phyloP scores from a whole-genome alignment of 2,113 vertebrate species.

The Tor tambroides region DNA sequence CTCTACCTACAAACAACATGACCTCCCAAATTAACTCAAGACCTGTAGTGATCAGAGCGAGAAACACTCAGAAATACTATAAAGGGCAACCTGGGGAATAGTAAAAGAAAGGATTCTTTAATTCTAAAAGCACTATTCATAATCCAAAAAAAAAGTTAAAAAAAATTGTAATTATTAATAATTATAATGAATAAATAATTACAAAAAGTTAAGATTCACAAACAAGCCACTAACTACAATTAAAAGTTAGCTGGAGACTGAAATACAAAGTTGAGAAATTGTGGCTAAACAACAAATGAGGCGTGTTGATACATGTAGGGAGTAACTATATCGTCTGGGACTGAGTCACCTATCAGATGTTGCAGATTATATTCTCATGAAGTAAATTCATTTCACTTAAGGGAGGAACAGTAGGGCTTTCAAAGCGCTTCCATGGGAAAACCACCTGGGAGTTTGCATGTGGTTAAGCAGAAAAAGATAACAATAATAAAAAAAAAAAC shows the following conservation, averaged over 20 bases:
- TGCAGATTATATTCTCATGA: conserved; percentile 11
- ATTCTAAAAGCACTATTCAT: neutral
- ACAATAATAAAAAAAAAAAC: too few relatives aligned
- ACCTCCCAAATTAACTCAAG: conserved; percentile 35
- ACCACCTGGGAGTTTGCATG: neutral
- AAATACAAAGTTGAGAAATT: neutral
- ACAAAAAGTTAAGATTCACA: neutral
- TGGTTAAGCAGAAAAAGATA: neutral
- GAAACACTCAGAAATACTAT: neutral
- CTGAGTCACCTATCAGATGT: neutral
- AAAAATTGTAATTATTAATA: neutral
- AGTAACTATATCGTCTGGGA: neutral
- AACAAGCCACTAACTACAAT: neutral
- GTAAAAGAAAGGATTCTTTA: too few relatives aligned
- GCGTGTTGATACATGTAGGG: conserved; percentile 26
- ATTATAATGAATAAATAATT: neutral
- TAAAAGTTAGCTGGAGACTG: neutral
- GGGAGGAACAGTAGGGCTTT: neutral
- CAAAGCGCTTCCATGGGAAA: neutral
- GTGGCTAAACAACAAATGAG: neutral
- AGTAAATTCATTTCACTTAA: neutral
- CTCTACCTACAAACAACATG: conserved; percentile 55
- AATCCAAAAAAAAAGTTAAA: neutral
- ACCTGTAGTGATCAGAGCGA: neutral
- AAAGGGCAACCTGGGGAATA: neutral